Evolutionary conservation across 2,113 vertebrate genomes (phyloP), one percentile per base, ranked within the genome.

Genomic region (Natator depressus): DNA sequence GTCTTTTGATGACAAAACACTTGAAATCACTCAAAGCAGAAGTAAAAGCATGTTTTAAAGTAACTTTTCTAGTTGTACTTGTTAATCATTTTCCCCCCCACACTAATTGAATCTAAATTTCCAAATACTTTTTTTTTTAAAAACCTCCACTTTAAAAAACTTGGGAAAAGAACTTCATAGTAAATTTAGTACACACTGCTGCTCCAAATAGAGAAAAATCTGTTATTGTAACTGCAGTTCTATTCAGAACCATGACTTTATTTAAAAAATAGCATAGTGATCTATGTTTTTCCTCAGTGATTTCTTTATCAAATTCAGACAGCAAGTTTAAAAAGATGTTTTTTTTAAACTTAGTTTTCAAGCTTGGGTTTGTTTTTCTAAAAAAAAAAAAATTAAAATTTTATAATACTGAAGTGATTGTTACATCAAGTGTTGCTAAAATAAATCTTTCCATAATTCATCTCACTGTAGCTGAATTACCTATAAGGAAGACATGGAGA

Each of bases 371-470:
- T 69, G 11, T 31, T 62, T 55, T 55, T 19, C 14, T 38, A 20
- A 0, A 25, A 0, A 17, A 0, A 38, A 0, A 1, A 25, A n/a
- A n/a, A n/a, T n/a, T 81, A n/a, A 82, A 53, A 19, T 12, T 47
- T 80, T 50, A 19, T 4, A 81, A 10, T 27, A 75, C 57, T 6
- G 50, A 91, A 91, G 3, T 46, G 79, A 82, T 25, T 10, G 50
- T 50, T 29, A 76, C 20, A 75, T 13, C 49, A 57, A 4, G 7
- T 10, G 8, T 2, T 62, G 54, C 55, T 82, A 49, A 29, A 20
- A 29, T 51, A 69, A 65, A 76, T 54, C 49, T 38, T 1, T 69
- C 11, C n/a, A 22, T 16, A 6, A 12, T 57, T 12, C 46, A 53
- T 10, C 10, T 19, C 85, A 69, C 75, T 2, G 25, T 89, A 79